Base-by-base conservation (phyloP, 2,113 vertebrate species). In the Equus quagga region DNA sequence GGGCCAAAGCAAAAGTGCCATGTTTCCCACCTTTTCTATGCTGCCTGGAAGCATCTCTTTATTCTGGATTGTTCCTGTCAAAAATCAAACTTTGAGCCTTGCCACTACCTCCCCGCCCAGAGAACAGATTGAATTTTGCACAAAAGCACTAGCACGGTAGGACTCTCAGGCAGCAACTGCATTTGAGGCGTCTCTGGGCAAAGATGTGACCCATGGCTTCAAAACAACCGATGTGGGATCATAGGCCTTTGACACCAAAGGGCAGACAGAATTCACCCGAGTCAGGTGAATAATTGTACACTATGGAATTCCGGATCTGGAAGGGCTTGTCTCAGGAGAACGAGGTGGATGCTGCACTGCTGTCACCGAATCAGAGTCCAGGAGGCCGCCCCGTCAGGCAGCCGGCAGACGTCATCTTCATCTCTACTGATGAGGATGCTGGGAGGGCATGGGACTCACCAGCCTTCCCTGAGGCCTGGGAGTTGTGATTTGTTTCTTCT, bases 331-430 rank as follows among this genome's bases (percentile, higher is more conserved):
- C 81, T 65, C 19, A n/a, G 41, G 41, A 23, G 49, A n/a, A 18
- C 0, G 6, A 70, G 70, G 44, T 24, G 65, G 36, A 24, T 3
- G 46, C 4, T 10, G 19, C 3, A 1, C 7, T 4, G 2, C n/a
- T 0, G 0, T 18, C 41, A 8, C 41, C 44, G 56, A 41, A 19
- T n/a, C 49, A 1, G 8, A 44, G 70, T 36, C 44, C 83, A 51
- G 10, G 17, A 92, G 72, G 72, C 23, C 6, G 24, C 17, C 11
- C 72, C 6, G 3, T 18, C 24, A n/a, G 67, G 46, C 24, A 26
- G 54, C 36, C 58, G 8, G 60, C 41, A 36, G 67, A 31, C 1
- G 0, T 28, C 41, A 51, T 11, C 41, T 60, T 80, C 88, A 90
- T 12, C 64, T 72, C 17, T 23, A 1, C 19, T 41, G 3, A 5